Conservation (phyloP, 1,140 invertebrate genomes). For the Megathymus violae region DNA sequence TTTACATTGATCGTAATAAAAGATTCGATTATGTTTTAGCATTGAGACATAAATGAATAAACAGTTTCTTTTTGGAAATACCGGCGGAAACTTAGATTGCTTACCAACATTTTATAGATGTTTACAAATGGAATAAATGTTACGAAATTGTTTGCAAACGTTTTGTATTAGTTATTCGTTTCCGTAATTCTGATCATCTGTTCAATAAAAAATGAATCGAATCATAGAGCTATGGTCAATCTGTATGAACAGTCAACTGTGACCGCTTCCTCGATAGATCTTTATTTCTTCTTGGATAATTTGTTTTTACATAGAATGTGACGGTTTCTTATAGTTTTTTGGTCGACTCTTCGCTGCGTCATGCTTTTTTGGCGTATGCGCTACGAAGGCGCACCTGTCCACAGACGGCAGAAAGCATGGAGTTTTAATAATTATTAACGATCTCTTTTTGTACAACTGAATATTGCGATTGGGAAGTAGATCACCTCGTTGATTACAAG, state of each 20-base stretch:
- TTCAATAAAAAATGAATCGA: slow-evolving; percentile 64
- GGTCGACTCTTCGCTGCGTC: slow-evolving; percentile 44
- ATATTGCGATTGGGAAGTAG: slow-evolving; percentile 78
- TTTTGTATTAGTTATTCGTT: slow-evolving; percentile 64
- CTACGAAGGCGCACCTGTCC: slow-evolving; percentile 56
- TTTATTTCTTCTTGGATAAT: slow-evolving; percentile 78
- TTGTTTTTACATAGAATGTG: slow-evolving; percentile 78
- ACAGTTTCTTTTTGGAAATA: slow-evolving; percentile 20
- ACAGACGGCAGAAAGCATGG: slow-evolving; percentile 63
- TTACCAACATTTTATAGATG: slow-evolving; percentile 42
- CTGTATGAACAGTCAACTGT: slow-evolving; percentile 76
- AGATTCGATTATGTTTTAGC: slow-evolving; percentile 5
- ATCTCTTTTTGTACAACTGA: slow-evolving; percentile 73
- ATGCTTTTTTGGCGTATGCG: slow-evolving; percentile 61
- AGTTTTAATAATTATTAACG: slow-evolving; percentile 76
- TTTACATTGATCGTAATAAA: slow-evolving; percentile 2
- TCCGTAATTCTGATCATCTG: slow-evolving; percentile 64
- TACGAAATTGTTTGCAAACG: slow-evolving; percentile 72
- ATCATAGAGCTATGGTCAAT: slow-evolving; percentile 72
- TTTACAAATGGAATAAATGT: slow-evolving; percentile 59
- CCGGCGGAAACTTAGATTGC: slow-evolving; percentile 27
- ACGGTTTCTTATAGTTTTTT: slow-evolving; percentile 67
- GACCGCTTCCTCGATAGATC: slow-evolving; percentile 78
- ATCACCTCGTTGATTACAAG: slow-evolving; percentile 78
- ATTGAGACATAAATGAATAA: slow-evolving; percentile 11